These are phyloP conservation scores for Diplosoma virens DNA, from an alignment of 23 tunicate genomes.

Conservation along the genomic window DNA sequence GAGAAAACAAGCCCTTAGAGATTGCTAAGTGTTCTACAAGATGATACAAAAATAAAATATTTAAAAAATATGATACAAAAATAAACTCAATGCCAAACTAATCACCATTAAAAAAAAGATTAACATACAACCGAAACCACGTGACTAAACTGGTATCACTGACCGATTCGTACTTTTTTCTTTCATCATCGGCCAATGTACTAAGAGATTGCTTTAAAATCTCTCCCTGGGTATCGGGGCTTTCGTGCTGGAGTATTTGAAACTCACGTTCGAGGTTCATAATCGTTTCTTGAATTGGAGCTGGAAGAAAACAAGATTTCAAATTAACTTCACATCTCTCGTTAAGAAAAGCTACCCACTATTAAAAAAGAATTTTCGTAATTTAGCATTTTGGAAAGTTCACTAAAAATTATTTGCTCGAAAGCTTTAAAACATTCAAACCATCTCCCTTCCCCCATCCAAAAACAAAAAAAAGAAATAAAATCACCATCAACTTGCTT, in stretches of 20 bases:
- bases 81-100: too few species aligned
- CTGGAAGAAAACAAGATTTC: constrained; percentile 4
- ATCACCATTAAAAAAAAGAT: neutral
- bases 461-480: too few species aligned
- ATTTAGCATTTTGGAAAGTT: too few species aligned
- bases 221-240: neutral
- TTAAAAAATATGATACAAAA: too few species aligned
- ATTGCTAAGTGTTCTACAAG: too few species aligned
- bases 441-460: too few species aligned
- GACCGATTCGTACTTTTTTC: constrained; percentile 33
- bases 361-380: too few species aligned
- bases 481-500: constrained; percentile 73
- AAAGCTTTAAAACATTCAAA: too few species aligned
- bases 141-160: neutral
- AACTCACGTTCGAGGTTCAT: constrained; percentile 69
- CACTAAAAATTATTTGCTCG: neutral
- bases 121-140: neutral
- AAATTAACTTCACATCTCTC: too few species aligned
- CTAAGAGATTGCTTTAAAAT: neutral
- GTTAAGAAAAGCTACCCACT: too few species aligned
- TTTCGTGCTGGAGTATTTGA: constrained; percentile 56
- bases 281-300: constrained; percentile 73
- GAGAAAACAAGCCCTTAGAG: too few species aligned
- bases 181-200: constrained; percentile 48
- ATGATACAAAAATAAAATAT: too few species aligned